A percentile compares a stretch with the other conserved stretches of the same genome.
phyloP scores from a whole-genome alignment of 2,888 invertebrate genomes.

The Macaria notata region DNA sequence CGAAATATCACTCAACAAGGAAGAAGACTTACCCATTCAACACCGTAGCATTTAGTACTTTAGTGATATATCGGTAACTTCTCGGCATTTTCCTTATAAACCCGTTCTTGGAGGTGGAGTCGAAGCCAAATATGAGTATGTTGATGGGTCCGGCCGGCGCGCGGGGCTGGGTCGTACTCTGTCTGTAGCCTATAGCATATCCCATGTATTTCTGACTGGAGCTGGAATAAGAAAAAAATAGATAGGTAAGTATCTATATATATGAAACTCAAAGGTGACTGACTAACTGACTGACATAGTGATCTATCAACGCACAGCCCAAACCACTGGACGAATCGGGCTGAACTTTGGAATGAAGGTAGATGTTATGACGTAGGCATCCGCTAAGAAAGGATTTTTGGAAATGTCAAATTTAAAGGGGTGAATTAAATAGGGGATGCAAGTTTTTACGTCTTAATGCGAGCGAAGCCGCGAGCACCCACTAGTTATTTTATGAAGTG shows the following conservation, averaged over 20 bases:
- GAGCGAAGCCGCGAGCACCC: too few relatives aligned
- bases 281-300: too few relatives aligned
- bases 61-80: constrained; percentile 86
- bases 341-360: too few relatives aligned
- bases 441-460: too few relatives aligned
- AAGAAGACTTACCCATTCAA: constrained; percentile 83
- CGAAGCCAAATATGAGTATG: constrained; percentile 93
- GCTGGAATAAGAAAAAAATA: neutral
- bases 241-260: neutral
- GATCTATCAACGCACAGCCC: too few relatives aligned
- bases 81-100: constrained; percentile 90
- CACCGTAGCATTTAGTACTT: constrained; percentile 83
- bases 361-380: too few relatives aligned
- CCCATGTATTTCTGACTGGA: constrained; percentile 54
- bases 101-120: constrained; percentile 92
- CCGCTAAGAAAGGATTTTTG: too few relatives aligned
- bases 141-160: constrained; percentile 65
- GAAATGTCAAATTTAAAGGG: too few relatives aligned
- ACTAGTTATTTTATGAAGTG: too few relatives aligned
- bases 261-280: too few relatives aligned
- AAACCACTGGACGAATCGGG: too few relatives aligned
- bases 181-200: constrained; percentile 52
- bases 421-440: too few relatives aligned
- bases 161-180: constrained; percentile 23
- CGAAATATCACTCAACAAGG: neutral